phyloP scores from a whole-genome alignment of 2,113 vertebrate genomes.

The Lipotes vexillifer region DNA sequence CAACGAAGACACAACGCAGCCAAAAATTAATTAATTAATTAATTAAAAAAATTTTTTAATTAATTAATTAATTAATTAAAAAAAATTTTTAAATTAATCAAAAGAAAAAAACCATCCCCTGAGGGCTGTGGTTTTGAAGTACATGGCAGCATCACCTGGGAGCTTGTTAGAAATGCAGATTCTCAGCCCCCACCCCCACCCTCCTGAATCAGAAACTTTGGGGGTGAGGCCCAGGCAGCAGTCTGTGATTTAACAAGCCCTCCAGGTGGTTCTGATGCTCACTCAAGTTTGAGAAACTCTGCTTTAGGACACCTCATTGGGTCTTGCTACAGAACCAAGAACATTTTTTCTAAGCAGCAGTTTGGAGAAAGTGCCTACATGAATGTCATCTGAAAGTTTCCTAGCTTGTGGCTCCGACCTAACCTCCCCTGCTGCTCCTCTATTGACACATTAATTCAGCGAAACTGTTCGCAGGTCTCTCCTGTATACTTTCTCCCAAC shows the following conservation, averaged over 20 bases:
- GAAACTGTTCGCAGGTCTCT: not conserved
- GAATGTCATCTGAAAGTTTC: not conserved
- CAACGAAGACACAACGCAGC: too few relatives aligned
- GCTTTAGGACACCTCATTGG: not conserved
- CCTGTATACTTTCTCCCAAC: not conserved
- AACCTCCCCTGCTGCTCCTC: not conserved
- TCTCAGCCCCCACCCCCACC: not conserved
- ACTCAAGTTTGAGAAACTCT: not conserved
- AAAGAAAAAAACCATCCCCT: not conserved
- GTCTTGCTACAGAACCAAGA: not conserved
- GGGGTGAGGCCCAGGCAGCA: not conserved
- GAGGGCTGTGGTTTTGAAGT: not conserved
- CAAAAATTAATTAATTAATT: too few relatives aligned
- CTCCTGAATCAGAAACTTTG: not conserved
- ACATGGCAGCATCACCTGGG: not conserved
- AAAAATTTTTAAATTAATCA: too few relatives aligned
- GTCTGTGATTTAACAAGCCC: not conserved
- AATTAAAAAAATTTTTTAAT: rapidly evolving
- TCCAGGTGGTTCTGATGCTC: not conserved
- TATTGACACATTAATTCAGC: not conserved
- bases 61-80: too few relatives aligned
- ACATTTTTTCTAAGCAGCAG: not conserved
- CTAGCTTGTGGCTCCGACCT: not conserved
- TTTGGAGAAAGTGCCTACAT: not conserved
- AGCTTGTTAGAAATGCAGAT: not conserved